Evolutionary conservation across 2,113 vertebrate species (phyloP).

Genomic region (Lophochroa leadbeateri): DNA sequence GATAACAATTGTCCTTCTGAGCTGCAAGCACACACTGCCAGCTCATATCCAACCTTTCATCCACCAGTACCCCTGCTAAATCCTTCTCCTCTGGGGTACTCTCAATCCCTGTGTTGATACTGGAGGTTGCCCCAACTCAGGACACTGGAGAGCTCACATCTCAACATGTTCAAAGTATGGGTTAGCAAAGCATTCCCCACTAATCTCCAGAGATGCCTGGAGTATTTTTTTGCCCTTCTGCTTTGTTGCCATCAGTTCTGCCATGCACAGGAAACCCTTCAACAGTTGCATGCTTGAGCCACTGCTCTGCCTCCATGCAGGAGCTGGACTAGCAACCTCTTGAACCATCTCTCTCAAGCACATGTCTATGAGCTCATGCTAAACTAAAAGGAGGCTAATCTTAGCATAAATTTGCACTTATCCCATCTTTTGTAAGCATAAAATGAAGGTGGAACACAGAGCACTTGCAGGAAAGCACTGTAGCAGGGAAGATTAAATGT

Average conservation of each 20-base stretch:
- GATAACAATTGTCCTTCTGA: not conserved
- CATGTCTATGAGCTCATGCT: slow-evolving; percentile 50
- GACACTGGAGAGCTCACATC: not conserved
- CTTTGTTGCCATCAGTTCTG: not conserved
- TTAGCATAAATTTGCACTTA: slow-evolving; percentile 70
- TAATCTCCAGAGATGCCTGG: not conserved
- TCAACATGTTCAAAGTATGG: not conserved
- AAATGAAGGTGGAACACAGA: slow-evolving; percentile 54
- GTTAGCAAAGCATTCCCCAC: not conserved
- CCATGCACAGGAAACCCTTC: fast-evolving
- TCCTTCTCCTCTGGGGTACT: not conserved
- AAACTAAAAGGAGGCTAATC: slow-evolving; percentile 63
- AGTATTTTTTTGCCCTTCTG: not conserved
- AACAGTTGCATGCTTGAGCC: not conserved
- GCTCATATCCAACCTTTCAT: not conserved
- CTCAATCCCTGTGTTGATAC: not conserved
- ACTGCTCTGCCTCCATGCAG: not conserved
- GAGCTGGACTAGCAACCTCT: slow-evolving; percentile 23
- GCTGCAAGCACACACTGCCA: not conserved
- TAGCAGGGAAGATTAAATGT: slow-evolving; percentile 33
- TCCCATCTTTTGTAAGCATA: slow-evolving; percentile 64
- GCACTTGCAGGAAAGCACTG: not conserved
- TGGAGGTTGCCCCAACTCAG: not conserved
- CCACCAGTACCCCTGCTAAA: not conserved
- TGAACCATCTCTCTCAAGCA: slow-evolving; percentile 19